Percentiles rank a stretch among this genome's conserved stretches.
Conservation (phyloP, 1,140 invertebrate species). For the Zaprionus ghesquierei region DNA sequence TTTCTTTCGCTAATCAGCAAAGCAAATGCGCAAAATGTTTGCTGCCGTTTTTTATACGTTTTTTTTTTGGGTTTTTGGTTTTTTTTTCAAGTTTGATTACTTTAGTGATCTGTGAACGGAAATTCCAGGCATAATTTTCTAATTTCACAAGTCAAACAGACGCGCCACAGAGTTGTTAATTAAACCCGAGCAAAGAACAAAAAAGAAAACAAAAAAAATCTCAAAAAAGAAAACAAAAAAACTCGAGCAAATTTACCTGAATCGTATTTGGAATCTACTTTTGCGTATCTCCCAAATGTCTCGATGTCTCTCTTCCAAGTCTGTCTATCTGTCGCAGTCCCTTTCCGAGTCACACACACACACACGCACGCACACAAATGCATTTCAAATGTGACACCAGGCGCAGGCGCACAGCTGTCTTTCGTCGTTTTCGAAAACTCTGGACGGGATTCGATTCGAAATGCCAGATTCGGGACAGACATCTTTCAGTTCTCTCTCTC, state of each 20-base stretch:
- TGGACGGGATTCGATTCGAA: conserved; percentile 21
- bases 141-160: conserved; percentile 63
- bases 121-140: conserved; percentile 79
- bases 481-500: background rate
- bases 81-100: conserved; percentile 5
- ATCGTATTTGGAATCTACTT: conserved; percentile 28
- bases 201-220: conserved; percentile 14
- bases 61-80: background rate
- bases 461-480: conserved; percentile 1
- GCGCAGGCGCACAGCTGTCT: conserved; percentile 76
- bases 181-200: conserved; percentile 33
- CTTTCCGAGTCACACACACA: conserved; percentile 13
- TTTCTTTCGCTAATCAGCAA: conserved; percentile 47
- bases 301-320: conserved; percentile 5
- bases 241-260: conserved; percentile 41
- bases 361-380: conserved; percentile 11
- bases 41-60: conserved; percentile 17
- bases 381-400: conserved; percentile 53
- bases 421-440: conserved; percentile 11
- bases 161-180: conserved; percentile 64
- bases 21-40: conserved; percentile 49
- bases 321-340: conserved; percentile 1
- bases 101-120: conserved; percentile 54
- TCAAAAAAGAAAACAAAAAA: conserved; percentile 7
- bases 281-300: conserved; percentile 27